Evolutionary conservation across 2,113 vertebrate species (phyloP).

Genomic region (Pongo pygmaeus): DNA sequence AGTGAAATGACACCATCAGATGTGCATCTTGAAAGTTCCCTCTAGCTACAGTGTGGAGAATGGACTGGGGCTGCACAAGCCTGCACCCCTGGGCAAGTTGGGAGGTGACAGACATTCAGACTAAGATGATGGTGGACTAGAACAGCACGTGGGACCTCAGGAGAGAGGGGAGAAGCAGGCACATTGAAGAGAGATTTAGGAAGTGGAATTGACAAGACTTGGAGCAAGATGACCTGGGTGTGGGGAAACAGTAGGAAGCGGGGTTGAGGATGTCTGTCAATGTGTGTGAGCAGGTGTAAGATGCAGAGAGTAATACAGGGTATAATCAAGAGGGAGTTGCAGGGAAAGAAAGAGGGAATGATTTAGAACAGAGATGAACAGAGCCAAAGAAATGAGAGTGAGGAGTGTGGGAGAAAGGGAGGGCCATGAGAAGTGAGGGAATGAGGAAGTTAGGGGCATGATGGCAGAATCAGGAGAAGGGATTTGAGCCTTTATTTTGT

Average conservation of each 20-base stretch:
- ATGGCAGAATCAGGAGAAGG: rapidly evolving
- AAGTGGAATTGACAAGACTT: background rate
- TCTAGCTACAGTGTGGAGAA: background rate
- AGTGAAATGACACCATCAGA: background rate
- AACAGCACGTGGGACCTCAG: background rate
- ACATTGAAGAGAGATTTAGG: background rate
- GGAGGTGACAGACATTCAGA: background rate
- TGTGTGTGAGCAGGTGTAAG: background rate
- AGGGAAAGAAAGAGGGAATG: background rate
- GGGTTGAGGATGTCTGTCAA: too few relatives aligned
- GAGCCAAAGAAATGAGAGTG: background rate
- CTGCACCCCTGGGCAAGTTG: too few relatives aligned
- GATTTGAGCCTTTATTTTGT: background rate
- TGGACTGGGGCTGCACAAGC: background rate
- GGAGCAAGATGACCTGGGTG: too few relatives aligned
- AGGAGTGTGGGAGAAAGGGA: rapidly evolving
- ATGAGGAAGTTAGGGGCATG: too few relatives aligned
- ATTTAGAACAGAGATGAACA: background rate
- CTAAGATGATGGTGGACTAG: background rate
- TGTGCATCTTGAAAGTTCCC: background rate
- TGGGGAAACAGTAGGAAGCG: background rate
- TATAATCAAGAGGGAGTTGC: background rate
- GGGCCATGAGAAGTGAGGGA: background rate
- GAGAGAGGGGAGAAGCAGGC: background rate
- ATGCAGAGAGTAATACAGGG: background rate